phyloP scores from a whole-genome alignment of 2,888 invertebrate genomes.

The Ichneumoninae sp. region DNA sequence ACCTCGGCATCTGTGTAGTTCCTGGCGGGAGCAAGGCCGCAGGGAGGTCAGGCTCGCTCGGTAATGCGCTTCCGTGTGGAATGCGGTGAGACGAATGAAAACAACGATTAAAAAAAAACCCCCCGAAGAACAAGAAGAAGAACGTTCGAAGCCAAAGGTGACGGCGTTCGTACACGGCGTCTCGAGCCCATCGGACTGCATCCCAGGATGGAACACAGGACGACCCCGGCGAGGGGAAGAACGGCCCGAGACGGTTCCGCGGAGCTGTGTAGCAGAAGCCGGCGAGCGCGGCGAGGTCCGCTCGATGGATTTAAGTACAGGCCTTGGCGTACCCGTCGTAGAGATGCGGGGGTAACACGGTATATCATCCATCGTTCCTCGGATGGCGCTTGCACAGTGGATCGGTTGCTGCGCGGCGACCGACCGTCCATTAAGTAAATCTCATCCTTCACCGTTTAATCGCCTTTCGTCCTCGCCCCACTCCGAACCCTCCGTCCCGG shows the following conservation, averaged over 20 bases:
- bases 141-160: slow-evolving; percentile 62
- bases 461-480: slow-evolving; percentile 57
- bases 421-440: slow-evolving; percentile 69
- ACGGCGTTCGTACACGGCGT: slow-evolving; percentile 48
- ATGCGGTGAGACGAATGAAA: slow-evolving; percentile 64
- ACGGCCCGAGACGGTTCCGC: slow-evolving; percentile 32
- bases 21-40: slow-evolving; percentile 63
- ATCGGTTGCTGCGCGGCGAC: slow-evolving; percentile 31
- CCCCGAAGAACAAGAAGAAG: slow-evolving; percentile 33
- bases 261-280: slow-evolving; percentile 50
- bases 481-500: slow-evolving; percentile 35
- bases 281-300: slow-evolving; percentile 45
- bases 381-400: slow-evolving; percentile 31
- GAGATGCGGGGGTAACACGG: slow-evolving; percentile 68
- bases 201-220: slow-evolving; percentile 45
- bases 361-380: slow-evolving; percentile 67
- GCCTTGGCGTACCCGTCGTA: slow-evolving; percentile 60
- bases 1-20: background rate
- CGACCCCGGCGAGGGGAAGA: background rate
- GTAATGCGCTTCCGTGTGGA: slow-evolving; percentile 67
- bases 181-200: slow-evolving; percentile 61
- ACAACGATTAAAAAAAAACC: slow-evolving; percentile 41
- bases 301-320: slow-evolving; percentile 70
- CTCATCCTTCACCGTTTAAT: slow-evolving; percentile 69
- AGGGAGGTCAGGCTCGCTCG: slow-evolving; percentile 63